Evolutionary conservation across 2,888 invertebrate species (phyloP), one percentile per base, ranked within the genome.

Genomic region (Polia nebulosa): DNA sequence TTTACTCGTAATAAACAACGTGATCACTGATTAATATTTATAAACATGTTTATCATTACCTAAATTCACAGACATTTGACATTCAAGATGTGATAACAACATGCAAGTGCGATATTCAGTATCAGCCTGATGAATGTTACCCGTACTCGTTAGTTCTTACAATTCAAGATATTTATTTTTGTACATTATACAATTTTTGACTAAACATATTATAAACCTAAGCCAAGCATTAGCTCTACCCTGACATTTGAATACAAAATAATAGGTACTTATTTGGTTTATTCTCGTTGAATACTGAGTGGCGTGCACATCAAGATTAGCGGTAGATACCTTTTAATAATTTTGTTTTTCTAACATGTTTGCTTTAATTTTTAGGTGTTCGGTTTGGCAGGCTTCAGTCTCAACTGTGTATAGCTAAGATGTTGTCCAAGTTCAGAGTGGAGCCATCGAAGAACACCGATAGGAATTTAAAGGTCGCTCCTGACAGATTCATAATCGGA

Each of bases 331-430:
- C 8, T n/a, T 47, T 45, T 25, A 32, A 34, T 34, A 17, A 27
- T 47, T 5, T 0, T n/a, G 3, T 0, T 8, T 47, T 57, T 44
- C 34, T 63, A 13, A 20, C 8, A 20, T 52, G 15, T 53, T 25
- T 63, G 56, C 73, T 8, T 75, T 69, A 61, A 45, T 88, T 67
- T 89, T 39, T 76, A 91, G 91, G 91, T 11, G 83, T 89, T 85
- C 87, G 92, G 13, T 91, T 92, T 66, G 90, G 88, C 13, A 87
- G 84, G 67, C 64, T 90, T 7, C 89, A 91, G 55, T 84, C 86
- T 25, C 72, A 77, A 13, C 76, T 91, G 39, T 88, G 90, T 36
- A 61, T 90, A 1, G 73, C 82, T 6, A 88, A 85, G 60, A 61
- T 92, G 4, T 63, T 92, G 13, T 85, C 86, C 0, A 86, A 85